Percentiles rank a stretch among this genome's conserved stretches.
These are phyloP conservation scores for Noturus placidus DNA, from an alignment of 2,113 vertebrate species.

Conservation along the genomic window DNA sequence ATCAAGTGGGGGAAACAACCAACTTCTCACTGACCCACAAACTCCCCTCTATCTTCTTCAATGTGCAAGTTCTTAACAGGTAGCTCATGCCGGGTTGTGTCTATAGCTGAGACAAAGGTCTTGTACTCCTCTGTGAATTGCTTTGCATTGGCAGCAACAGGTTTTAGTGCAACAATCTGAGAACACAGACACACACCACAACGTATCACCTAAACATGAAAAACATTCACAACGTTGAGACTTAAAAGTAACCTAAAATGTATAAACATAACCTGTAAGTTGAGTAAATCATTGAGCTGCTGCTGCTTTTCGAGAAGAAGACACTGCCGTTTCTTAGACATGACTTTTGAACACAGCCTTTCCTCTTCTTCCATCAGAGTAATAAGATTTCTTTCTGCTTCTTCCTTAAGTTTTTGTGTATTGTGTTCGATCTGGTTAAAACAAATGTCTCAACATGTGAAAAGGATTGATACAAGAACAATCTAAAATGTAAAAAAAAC, in stretches of 20 bases:
- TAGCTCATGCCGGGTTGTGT: conserved; percentile 80
- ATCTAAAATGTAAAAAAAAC: neutral
- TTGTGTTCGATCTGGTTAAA: conserved; percentile 72
- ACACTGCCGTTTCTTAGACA: conserved; percentile 64
- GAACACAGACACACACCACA: conserved; percentile 14
- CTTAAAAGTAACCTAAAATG: neutral
- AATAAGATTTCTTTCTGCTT: conserved; percentile 74
- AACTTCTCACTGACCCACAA: conserved; percentile 73
- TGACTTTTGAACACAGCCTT: conserved; percentile 61
- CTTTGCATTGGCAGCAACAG: conserved; percentile 63
- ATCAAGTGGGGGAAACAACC: neutral
- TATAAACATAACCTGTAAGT: conserved; percentile 74
- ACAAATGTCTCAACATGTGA: conserved; percentile 3
- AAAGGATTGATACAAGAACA: neutral
- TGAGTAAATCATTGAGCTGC: conserved; percentile 65
- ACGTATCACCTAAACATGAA: neutral
- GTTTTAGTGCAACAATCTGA: conserved; percentile 75
- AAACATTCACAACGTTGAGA: neutral
- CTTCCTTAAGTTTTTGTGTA: conserved; percentile 65
- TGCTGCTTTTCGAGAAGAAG: conserved; percentile 66
- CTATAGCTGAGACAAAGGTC: conserved; percentile 78
- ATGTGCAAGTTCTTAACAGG: conserved; percentile 79
- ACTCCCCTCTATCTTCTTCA: conserved; percentile 66
- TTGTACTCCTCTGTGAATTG: conserved; percentile 78
- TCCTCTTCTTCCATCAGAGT: conserved; percentile 68